phyloP scores from a whole-genome alignment of 1,140 invertebrate species.

The Hyles euphorbiae region DNA sequence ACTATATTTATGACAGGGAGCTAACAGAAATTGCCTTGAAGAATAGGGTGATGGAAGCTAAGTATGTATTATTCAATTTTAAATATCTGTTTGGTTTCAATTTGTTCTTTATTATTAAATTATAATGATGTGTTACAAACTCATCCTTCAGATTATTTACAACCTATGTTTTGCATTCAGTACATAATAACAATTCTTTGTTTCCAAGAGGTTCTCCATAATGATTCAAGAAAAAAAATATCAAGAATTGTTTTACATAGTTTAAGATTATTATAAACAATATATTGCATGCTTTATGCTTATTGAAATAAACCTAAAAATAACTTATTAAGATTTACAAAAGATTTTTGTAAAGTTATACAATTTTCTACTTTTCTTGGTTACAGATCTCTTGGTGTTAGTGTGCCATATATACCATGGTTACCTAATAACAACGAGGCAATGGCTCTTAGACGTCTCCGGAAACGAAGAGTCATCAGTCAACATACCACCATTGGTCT shows the following conservation, averaged over 20 bases:
- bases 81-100: not conserved
- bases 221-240: too few species aligned
- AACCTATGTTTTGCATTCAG: too few species aligned
- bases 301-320: too few species aligned
- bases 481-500: constrained; percentile 91
- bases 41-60: constrained; percentile 76
- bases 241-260: too few species aligned
- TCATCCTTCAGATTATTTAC: too few species aligned
- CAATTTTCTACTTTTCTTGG: not conserved
- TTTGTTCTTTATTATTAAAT: not conserved
- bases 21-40: constrained; percentile 78
- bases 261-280: too few species aligned
- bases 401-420: constrained; percentile 85
- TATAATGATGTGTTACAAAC: too few species aligned
- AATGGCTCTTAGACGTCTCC: constrained; percentile 81
- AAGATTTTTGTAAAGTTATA: too few species aligned
- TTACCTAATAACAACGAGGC: constrained; percentile 85
- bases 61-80: constrained; percentile 61
- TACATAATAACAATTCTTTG: too few species aligned
- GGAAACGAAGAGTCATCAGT: constrained; percentile 86
- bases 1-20: constrained; percentile 92
- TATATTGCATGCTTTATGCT: too few species aligned
- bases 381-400: constrained; percentile 77
- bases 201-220: too few species aligned
- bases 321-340: too few species aligned